Evolutionary conservation across 2,888 invertebrate genomes (phyloP).

Genomic region (Melinaea menophilus): DNA sequence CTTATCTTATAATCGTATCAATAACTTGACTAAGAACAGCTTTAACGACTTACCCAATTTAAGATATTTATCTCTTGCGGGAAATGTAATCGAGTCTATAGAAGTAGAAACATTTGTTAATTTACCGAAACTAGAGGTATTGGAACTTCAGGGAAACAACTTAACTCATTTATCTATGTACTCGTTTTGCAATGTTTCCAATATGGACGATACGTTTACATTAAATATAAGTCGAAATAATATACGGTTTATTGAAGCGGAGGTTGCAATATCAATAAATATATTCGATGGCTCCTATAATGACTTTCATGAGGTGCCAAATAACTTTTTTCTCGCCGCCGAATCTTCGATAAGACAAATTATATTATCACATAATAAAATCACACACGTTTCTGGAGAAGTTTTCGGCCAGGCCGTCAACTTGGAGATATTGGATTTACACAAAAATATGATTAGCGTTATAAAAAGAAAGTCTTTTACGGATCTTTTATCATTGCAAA

Average conservation of each 20-base stretch:
- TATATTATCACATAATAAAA: slow-evolving; percentile 85
- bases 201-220: slow-evolving; percentile 80
- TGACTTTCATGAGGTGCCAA: slow-evolving; percentile 81
- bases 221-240: slow-evolving; percentile 87
- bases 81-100: slow-evolving; percentile 87
- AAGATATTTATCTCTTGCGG: slow-evolving; percentile 88
- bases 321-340: slow-evolving; percentile 80
- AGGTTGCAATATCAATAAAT: slow-evolving; percentile 79
- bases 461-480: slow-evolving; percentile 87
- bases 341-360: slow-evolving; percentile 82
- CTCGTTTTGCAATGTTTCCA: slow-evolving; percentile 83
- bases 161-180: slow-evolving; percentile 82
- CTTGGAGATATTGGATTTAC: slow-evolving; percentile 85
- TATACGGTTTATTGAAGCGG: slow-evolving; percentile 70
- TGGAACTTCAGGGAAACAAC: slow-evolving; percentile 89
- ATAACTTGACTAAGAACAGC: slow-evolving; percentile 82
- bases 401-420: slow-evolving; percentile 84
- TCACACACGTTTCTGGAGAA: slow-evolving; percentile 83
- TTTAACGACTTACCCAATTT: slow-evolving; percentile 88
- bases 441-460: slow-evolving; percentile 84
- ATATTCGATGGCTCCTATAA: slow-evolving; percentile 85
- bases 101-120: slow-evolving; percentile 85
- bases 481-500: slow-evolving; percentile 85
- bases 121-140: slow-evolving; percentile 84
- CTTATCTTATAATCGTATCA: slow-evolving; percentile 87